Conservation (phyloP, 92 coral and sea anemone genomes). For the Blastomussa wellsi region DNA sequence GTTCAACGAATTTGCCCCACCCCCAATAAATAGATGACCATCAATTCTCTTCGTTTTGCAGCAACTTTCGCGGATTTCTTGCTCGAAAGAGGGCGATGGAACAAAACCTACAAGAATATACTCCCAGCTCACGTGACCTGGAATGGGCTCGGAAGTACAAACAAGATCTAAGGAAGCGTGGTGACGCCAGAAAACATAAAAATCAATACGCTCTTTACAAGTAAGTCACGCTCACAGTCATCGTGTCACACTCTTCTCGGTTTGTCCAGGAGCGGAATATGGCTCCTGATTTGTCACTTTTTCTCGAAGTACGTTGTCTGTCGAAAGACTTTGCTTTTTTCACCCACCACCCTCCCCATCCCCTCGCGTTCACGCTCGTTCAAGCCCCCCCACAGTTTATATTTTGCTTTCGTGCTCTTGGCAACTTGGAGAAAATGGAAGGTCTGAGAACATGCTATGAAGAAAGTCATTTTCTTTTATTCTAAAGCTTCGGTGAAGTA, state of each 20-base stretch:
- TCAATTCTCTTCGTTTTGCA: slow-evolving; percentile 32
- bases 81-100: slow-evolving; percentile 86
- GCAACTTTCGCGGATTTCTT: slow-evolving; percentile 91
- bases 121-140: slow-evolving; percentile 76
- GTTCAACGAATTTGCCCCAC: too few species aligned
- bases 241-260: neutral
- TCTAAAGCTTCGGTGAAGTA: neutral
- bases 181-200: slow-evolving; percentile 77
- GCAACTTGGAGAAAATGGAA: too few species aligned
- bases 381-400: too few species aligned
- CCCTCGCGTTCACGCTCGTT: too few species aligned
- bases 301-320: too few species aligned
- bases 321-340: too few species aligned
- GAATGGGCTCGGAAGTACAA: slow-evolving; percentile 96
- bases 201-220: slow-evolving; percentile 71
- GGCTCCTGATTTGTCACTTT: too few species aligned
- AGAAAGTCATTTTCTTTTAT: neutral
- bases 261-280: too few species aligned
- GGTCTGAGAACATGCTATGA: too few species aligned
- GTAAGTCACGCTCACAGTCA: slow-evolving; percentile 51
- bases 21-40: neutral
- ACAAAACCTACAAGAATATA: slow-evolving; percentile 68
- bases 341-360: too few species aligned
- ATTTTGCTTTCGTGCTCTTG: too few species aligned
- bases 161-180: slow-evolving; percentile 81